phyloP scores from a whole-genome alignment of 2,888 invertebrate genomes.

The Oscheius sp. region DNA sequence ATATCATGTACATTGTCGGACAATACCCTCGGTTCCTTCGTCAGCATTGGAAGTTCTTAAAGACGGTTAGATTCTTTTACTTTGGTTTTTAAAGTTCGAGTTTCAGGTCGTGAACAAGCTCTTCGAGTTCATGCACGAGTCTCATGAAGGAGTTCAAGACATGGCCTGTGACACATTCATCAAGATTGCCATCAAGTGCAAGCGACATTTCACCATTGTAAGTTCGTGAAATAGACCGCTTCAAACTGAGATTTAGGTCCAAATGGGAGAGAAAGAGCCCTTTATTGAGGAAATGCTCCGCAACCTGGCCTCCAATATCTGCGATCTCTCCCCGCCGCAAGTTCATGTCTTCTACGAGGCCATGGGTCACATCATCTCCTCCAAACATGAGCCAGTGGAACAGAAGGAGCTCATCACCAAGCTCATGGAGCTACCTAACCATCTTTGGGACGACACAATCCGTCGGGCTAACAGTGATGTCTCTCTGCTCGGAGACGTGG shows the following conservation, averaged over 20 bases:
- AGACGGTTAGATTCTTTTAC: constrained; percentile 82
- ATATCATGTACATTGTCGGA: constrained; percentile 99
- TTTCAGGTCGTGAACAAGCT: constrained; percentile 87
- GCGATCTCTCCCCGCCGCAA: constrained; percentile 97
- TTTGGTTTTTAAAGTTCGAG: neutral
- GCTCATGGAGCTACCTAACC: constrained; percentile 96
- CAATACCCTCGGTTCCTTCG: constrained; percentile 97
- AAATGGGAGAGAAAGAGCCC: constrained; percentile 94
- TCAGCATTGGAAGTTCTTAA: constrained; percentile 99
- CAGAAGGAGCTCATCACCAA: constrained; percentile 95
- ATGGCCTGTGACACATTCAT: constrained; percentile 99
- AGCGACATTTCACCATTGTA: constrained; percentile 91
- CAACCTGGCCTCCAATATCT: constrained; percentile 95
- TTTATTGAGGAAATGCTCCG: constrained; percentile 98
- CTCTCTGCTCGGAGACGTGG: constrained; percentile 77
- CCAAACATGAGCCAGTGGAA: constrained; percentile 79
- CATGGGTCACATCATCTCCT: constrained; percentile 97
- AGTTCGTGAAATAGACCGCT: constrained; percentile 17
- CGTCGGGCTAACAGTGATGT: constrained; percentile 82
- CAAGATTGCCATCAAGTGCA: constrained; percentile 97
- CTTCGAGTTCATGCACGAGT: constrained; percentile 99
- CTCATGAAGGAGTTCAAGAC: constrained; percentile 95
- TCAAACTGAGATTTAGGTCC: constrained; percentile 78
- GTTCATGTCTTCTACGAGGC: constrained; percentile 99
- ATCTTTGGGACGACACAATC: constrained; percentile 98